A percentile compares a stretch with the other conserved stretches of the same genome.
phyloP scores from a whole-genome alignment of 2,888 invertebrate species.

The Nasonovia ribisnigri region DNA sequence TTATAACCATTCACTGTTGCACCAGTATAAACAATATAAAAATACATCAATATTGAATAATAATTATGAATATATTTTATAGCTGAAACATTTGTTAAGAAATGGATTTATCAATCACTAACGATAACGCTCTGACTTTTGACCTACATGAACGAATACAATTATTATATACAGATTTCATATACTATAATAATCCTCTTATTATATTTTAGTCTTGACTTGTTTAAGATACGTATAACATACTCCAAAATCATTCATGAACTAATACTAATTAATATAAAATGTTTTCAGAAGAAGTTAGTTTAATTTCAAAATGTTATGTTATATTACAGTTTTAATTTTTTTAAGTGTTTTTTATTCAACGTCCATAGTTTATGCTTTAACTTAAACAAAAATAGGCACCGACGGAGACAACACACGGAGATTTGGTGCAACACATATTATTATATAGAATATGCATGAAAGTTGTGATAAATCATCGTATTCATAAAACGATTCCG shows the following conservation, averaged over 20 bases:
- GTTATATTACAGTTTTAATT: not conserved
- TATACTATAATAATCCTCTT: not conserved
- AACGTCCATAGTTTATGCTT: not conserved
- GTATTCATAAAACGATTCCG: not conserved
- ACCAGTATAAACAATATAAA: not conserved
- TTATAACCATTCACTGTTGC: not conserved
- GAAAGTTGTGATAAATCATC: not conserved
- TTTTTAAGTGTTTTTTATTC: not conserved
- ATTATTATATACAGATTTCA: not conserved
- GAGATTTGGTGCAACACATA: not conserved
- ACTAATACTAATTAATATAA: not conserved
- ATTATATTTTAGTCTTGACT: not conserved
- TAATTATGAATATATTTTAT: not conserved
- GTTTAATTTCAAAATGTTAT: not conserved
- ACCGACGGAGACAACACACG: not conserved
- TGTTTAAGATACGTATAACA: not conserved
- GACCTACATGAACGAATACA: not conserved
- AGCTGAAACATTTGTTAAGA: not conserved
- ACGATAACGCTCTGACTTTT: not conserved
- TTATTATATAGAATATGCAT: not conserved
- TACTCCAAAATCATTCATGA: not conserved
- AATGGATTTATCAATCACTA: not conserved
- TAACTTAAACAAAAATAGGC: not conserved
- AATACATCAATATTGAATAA: constrained; percentile 7
- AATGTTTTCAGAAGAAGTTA: not conserved